A percentile compares a stretch with the other conserved stretches of the same genome.
phyloP scores from a whole-genome alignment of 1,140 invertebrate species.

The Drosophila subpulchrella region DNA sequence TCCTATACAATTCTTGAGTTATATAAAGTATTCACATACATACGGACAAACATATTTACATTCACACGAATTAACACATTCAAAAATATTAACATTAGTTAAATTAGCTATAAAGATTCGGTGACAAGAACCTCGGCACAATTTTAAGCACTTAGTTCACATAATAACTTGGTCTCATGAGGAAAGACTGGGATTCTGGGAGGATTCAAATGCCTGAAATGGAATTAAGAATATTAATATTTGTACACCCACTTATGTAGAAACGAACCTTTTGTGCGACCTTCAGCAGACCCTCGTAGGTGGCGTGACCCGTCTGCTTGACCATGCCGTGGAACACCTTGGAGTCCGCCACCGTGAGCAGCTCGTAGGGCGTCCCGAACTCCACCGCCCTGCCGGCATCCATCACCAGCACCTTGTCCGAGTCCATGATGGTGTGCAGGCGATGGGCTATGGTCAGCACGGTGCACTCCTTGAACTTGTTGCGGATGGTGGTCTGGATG shows the following conservation, averaged over 20 bases:
- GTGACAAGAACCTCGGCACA: neutral
- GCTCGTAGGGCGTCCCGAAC: no score
- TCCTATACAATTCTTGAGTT: conserved; percentile 9
- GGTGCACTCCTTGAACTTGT: no score
- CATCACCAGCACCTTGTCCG: no score
- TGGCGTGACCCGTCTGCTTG: no score
- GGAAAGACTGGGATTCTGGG: conserved; percentile 10
- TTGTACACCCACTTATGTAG: neutral
- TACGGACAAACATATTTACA: conserved; percentile 20
- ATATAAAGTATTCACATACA: conserved; percentile 9
- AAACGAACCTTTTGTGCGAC: conserved; percentile 86
- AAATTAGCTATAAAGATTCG: conserved; percentile 5
- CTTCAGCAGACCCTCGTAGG: conserved; percentile 86
- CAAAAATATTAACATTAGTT: conserved; percentile 22
- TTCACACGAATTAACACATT: conserved; percentile 34
- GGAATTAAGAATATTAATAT: neutral
- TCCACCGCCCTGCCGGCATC: no score
- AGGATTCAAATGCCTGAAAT: conserved; percentile 40
- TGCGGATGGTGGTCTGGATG: no score
- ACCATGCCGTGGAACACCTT: no score
- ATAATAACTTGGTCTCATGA: conserved; percentile 13
- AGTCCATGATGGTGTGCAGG: no score
- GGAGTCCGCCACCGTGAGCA: no score
- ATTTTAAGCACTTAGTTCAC: neutral
- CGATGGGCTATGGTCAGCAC: no score